Base-by-base conservation (phyloP, 2,888 invertebrate genomes). In the Ommatoiulus sabulosus region DNA sequence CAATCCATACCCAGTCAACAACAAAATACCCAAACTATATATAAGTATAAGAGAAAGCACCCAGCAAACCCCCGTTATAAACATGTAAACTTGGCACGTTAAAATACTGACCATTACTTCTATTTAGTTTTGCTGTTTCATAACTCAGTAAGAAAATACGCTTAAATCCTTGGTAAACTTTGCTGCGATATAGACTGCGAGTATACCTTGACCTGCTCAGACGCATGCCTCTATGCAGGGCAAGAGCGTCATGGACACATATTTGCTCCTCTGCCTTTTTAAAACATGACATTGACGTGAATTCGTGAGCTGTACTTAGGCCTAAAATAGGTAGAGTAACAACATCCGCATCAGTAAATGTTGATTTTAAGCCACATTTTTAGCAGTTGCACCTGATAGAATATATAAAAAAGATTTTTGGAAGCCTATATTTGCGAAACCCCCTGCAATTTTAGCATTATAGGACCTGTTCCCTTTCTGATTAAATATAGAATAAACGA, bases 301-400 rank as follows among this genome's bases (percentile, higher is more conserved):
- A 80, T 35, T 12, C 24, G 80, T 80, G 80, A 80, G 35, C 10
- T 80, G 35, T 12, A 80, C 80, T 10, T 80, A 80, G 12, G 3
- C 8, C 80, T 0, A 80, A 80, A 35, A 80, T 80, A 80, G 80
- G 80, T 80, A 80, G 10, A 20, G 35, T 35, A 35, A 80, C 80
- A 80, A 80, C 80, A 80, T 80, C 80, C 80, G 80, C 80, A 80
- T 80, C 80, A 80, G 80, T 35, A 80, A 72, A 24, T 72, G 72
- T 72, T 72, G 72, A 72, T 20, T 24, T 24, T 24, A 24, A 72
- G 72, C 7, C 72, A 72, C 24, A 24, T 17, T 72, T 72, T 72
- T 7, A 3, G n/a, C 17, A 63, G 72, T 20, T 72, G 72, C 72
- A 80, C 80, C 80, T 20, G 80, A 80, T 80, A 80, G n/a, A 72